These are phyloP conservation scores for Drosophila pseudoobscura DNA, from an alignment of 1,140 invertebrate genomes.

Conservation along the genomic window DNA sequence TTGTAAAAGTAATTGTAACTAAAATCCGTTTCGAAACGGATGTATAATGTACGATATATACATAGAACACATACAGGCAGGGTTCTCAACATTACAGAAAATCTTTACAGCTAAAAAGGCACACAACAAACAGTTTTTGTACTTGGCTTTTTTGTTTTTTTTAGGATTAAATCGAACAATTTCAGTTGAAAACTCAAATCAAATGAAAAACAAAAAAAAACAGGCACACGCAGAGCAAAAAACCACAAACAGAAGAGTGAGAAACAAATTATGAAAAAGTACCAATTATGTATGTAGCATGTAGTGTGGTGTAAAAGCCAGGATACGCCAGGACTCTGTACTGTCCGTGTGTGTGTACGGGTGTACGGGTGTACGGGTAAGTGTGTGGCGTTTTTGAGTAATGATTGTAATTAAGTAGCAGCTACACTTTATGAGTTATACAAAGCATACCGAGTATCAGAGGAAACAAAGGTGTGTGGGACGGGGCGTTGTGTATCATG, in stretches of 20 bases:
- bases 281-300: conserved; percentile 56
- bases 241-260: conserved; percentile 29
- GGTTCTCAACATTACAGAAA: conserved; percentile 53
- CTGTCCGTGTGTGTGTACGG: conserved; percentile 24
- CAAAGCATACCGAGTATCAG: conserved; percentile 50
- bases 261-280: conserved; percentile 53
- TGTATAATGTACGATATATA: conserved; percentile 55
- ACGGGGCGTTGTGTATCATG: conserved; percentile 37
- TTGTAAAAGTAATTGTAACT: conserved; percentile 61
- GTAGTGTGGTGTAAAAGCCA: conserved; percentile 41
- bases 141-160: conserved; percentile 29
- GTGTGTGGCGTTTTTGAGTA: conserved; percentile 67
- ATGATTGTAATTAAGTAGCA: conserved; percentile 80
- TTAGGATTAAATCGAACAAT: conserved; percentile 14
- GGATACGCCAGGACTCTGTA: conserved; percentile 44
- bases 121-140: conserved; percentile 65
- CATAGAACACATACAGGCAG: conserved; percentile 70
- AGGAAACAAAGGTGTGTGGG: conserved; percentile 59
- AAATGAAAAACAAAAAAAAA: conserved; percentile 32
- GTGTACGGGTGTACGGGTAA: conserved; percentile 6
- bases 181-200: conserved; percentile 30
- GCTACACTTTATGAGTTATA: conserved; percentile 75
- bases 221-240: conserved; percentile 57
- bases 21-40: conserved; percentile 59
- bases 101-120: conserved; percentile 69